Evolutionary conservation across 1,140 invertebrate species (phyloP), one percentile per base, ranked within the genome.

Genomic region (Musca vetustissima): DNA sequence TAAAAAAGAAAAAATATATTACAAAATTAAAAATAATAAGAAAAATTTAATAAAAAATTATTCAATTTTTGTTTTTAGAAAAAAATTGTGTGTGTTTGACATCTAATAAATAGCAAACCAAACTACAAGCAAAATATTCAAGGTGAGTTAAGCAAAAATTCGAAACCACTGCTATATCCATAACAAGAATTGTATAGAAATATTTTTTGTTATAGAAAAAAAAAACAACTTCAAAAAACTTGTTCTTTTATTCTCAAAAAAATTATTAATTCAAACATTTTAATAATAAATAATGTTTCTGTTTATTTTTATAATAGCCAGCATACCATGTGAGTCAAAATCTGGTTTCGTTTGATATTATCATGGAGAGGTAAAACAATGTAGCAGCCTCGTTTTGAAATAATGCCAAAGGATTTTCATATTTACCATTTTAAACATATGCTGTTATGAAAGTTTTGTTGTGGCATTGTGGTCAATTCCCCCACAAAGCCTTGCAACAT

Each of bases 141-240:
- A 61, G 57, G 57, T 61, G n/a, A 61, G 57, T 43, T 57, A 9
- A 36, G 15, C 36, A 19, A 36, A 61, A 61, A n/a, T n/a, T 19
- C 36, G 36, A 43, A 43, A 8, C 36, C 11, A 43, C 13, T 43
- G 36, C 6, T 8, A 43, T 43, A 43, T 1, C 36, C 36, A 13
- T 8, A 43, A 11, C 36, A 13, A 43, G 36, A 8, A 4, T 43
- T 43, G 11, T 19, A 14, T 43, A 61, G n/a, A 57, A 57, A 24
- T 22, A 21, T 21, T 21, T 21, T 53, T 53, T 19, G 21, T 55
- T 55, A 55, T 21, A n/a, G n/a, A 55, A 8, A 15, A 24, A 59
- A 61, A 43, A n/a, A 11, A 43, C n/a, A 8, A 61, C 57, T 28
- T 61, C 36, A 28, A 36, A 61, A 61, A 61, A 61, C 57, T 61